Percentiles rank a stretch among this genome's conserved stretches.
phyloP scores from a whole-genome alignment of 23 tunicate species.

The Styela clava region DNA sequence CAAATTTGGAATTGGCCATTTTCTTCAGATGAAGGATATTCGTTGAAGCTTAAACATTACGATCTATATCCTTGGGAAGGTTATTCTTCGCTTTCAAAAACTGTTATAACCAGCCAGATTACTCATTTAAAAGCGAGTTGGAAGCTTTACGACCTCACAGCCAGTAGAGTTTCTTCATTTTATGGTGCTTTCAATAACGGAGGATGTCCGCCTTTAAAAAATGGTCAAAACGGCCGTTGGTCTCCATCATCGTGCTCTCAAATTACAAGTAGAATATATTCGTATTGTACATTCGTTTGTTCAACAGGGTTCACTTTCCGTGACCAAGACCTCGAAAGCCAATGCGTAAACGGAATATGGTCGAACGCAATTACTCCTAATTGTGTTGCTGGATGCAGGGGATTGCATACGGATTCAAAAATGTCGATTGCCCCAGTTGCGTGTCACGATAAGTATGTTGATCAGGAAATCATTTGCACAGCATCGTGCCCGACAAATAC shows the following conservation, averaged over 20 bases:
- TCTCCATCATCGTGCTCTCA: conserved; percentile 30
- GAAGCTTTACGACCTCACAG: conserved; percentile 25
- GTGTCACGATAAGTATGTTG: conserved; percentile 28
- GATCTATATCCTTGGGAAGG: conserved; percentile 47
- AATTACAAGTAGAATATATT: neutral
- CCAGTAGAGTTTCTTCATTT: neutral
- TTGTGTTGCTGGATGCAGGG: conserved; percentile 23
- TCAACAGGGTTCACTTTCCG: conserved; percentile 19
- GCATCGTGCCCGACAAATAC: conserved; percentile 7
- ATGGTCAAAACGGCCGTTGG: conserved; percentile 40
- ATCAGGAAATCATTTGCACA: conserved; percentile 29
- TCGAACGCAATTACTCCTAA: neutral
- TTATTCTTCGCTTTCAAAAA: conserved; percentile 18
- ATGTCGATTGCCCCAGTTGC: conserved; percentile 8
- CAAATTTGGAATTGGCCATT: conserved; percentile 45
- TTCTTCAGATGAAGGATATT: conserved; percentile 3
- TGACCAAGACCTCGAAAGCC: neutral
- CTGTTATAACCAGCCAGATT: neutral
- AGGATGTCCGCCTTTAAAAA: conserved; percentile 16
- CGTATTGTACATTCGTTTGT: conserved; percentile 37
- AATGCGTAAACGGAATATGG: conserved; percentile 38
- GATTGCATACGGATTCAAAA: neutral
- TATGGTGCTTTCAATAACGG: conserved; percentile 38
- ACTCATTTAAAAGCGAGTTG: conserved; percentile 13
- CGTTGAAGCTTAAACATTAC: conserved; percentile 25